Conservation (phyloP, 2,888 invertebrate species). For the Melanotus villosus region DNA sequence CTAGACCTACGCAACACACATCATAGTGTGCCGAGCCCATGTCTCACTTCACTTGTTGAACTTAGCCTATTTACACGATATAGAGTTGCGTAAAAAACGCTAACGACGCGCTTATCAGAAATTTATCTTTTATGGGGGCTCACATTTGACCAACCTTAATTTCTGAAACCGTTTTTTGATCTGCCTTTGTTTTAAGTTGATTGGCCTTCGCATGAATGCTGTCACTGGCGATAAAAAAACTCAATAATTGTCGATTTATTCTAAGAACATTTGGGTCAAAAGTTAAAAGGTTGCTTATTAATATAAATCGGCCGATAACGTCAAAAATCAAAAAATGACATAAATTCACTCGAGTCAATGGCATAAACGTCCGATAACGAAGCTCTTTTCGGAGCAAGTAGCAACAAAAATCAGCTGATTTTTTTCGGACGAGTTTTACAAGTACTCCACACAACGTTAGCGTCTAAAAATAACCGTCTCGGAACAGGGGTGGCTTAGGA, state of each 20-base stretch:
- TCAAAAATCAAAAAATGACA: conserved; percentile 4
- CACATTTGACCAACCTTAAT: no score
- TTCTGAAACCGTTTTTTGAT: not conserved
- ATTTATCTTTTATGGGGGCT: no score
- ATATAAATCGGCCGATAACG: conserved; percentile 10
- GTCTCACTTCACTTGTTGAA: conserved; percentile 50
- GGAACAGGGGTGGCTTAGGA: not conserved
- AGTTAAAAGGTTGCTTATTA: conserved; percentile 30
- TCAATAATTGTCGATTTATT: conserved; percentile 6
- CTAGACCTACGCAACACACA: conserved; percentile 53
- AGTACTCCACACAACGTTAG: no score
- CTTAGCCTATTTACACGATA: conserved; percentile 39
- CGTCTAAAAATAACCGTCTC: not conserved
- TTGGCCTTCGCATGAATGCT: not conserved
- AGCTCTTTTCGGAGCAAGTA: not conserved
- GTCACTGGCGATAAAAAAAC: not conserved
- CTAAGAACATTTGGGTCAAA: conserved; percentile 8
- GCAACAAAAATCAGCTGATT: not conserved
- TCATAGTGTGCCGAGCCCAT: conserved; percentile 49
- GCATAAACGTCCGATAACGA: not conserved
- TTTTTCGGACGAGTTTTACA: no score
- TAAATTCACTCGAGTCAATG: conserved; percentile 24
- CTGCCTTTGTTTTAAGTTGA: not conserved
- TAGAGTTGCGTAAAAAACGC: conserved; percentile 23
- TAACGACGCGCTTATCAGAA: not conserved